phyloP scores from a whole-genome alignment of 1,140 invertebrate genomes.

The Bombus waltoni region DNA sequence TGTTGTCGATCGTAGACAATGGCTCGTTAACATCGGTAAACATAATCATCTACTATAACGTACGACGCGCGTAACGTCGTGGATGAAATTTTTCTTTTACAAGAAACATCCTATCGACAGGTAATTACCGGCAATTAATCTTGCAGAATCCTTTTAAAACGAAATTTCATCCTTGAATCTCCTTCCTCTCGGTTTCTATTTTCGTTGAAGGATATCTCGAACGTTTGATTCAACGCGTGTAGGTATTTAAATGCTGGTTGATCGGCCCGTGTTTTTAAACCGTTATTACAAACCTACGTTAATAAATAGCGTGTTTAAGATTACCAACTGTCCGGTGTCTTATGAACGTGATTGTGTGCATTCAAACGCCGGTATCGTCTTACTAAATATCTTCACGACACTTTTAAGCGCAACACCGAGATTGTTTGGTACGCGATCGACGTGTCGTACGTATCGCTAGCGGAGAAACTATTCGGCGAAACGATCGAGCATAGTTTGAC shows the following conservation, averaged over 20 bases:
- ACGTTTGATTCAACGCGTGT: neutral
- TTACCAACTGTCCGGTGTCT: neutral
- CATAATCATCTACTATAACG: too few species aligned
- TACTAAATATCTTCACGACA: neutral
- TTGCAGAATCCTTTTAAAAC: neutral
- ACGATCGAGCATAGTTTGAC: neutral
- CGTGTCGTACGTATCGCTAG: neutral
- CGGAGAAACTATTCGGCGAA: too few species aligned
- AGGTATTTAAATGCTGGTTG: neutral
- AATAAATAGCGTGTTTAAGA: neutral
- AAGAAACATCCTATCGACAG: neutral
- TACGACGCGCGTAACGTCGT: neutral
- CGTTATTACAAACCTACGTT: neutral
- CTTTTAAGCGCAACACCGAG: neutral
- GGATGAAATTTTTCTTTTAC: neutral
- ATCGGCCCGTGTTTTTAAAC: neutral
- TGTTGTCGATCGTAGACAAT: neutral
- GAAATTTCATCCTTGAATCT: neutral
- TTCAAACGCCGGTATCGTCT: neutral
- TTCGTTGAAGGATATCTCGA: neutral
- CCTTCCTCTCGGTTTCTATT: neutral
- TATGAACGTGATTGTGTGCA: neutral
- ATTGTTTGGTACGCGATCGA: neutral
- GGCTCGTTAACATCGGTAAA: neutral
- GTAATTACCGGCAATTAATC: neutral